Evolutionary conservation across 2,888 invertebrate genomes (phyloP).

Genomic region (Arctia plantaginis): DNA sequence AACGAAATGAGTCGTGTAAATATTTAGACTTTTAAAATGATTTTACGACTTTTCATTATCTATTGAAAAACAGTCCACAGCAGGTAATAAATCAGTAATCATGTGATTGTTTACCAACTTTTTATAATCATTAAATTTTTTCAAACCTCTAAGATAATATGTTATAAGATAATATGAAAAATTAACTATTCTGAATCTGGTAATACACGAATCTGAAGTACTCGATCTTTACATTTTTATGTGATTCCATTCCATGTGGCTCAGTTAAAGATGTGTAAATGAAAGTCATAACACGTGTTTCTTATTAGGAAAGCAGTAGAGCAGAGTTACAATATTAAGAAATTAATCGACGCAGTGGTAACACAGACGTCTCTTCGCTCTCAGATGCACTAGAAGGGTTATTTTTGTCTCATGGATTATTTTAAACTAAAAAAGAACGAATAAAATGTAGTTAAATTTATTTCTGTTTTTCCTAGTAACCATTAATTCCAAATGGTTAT

Average conservation of each 20-base stretch:
- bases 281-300: not conserved
- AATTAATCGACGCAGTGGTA: not conserved
- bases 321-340: not conserved
- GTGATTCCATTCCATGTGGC: not conserved
- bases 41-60: not conserved
- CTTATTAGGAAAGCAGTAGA: not conserved
- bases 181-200: not conserved
- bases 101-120: not conserved
- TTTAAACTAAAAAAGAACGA: not conserved
- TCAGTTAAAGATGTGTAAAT: not conserved
- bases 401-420: not conserved
- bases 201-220: not conserved
- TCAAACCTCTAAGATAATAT: not conserved
- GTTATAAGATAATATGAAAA: too few species aligned
- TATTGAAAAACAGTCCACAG: not conserved
- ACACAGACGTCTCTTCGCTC: not conserved
- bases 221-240: not conserved
- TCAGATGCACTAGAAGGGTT: not conserved
- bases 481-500: not conserved
- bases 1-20: constrained; percentile 37
- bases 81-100: not conserved
- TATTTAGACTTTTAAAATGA: constrained; percentile 32
- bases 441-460: not conserved
- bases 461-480: not conserved
- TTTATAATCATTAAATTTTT: not conserved